Evolutionary conservation across 2,888 invertebrate species (phyloP), one percentile per base, ranked within the genome.

Genomic region (Balanococcus diminutus): DNA sequence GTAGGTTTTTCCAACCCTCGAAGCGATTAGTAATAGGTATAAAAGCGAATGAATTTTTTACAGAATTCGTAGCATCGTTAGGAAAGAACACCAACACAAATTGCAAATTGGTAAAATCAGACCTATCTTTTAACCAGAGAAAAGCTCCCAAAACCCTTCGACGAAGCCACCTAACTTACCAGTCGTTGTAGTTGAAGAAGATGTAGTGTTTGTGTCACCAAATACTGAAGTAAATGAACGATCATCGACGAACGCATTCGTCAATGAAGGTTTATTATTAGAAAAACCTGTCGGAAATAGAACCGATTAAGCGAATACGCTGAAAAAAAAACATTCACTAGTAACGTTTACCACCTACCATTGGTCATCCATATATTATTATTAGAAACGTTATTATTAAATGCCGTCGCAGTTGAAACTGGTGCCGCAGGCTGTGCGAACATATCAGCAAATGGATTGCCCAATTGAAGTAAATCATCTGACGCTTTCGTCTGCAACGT

Each of bases 391-490:
- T 86, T 86, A 87, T 90, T 88, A 75, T 88, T 87, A 85, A 88
- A 72, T 82, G 87, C 67, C 82, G 88, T 81, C 81, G 88, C 87
- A 81, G 88, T 86, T 86, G 88, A 86, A 86, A 88, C 87, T 86
- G 89, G 88, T 88, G 90, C 88, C 75, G 89, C 89, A 87, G 90
- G 89, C 56, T 92, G 92, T 51, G 93, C 92, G 89, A 95, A 95
- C 93, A 95, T 95, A 89, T 96, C 95, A 51, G 96, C 95, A 90
- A 98, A 98, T 11, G 98, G 98, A 91, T 98, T 98, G 75, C 95
- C 95, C 88, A 97, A 92, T 89, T 96, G 95, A 86, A 97, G 92
- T 88, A 98, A 91, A 91, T 97, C 96, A 89, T 97, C 97, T 16
- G 96, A 96, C 28, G 97, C 95, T 90, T 94, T 89, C 51, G 89